These are phyloP conservation scores for Arbacia lixula DNA, from an alignment of 53 echinoderm and acorn worm species.

Conservation along the genomic window DNA sequence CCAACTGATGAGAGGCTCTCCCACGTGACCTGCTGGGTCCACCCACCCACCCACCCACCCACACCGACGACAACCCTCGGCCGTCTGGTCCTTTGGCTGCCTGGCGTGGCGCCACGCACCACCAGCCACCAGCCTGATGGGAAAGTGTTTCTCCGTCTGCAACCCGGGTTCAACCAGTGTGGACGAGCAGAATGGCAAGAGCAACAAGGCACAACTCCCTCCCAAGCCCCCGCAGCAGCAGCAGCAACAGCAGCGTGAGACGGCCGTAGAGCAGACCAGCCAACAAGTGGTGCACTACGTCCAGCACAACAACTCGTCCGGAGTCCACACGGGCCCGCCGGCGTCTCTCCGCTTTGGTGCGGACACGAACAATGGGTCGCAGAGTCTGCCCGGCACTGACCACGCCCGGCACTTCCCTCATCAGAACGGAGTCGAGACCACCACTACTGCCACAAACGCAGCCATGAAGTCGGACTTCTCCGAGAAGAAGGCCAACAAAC, in stretches of 20 bases:
- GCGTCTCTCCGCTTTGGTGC: conserved; percentile 1
- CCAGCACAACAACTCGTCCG: conserved; percentile 6
- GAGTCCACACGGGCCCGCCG: not conserved
- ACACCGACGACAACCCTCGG: not conserved
- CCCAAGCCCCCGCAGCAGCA: conserved; percentile 27
- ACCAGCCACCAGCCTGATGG: conserved; percentile 74
- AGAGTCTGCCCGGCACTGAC: conserved; percentile 13
- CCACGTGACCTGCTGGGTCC: conserved; percentile 24
- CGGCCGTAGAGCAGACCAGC: conserved; percentile 9
- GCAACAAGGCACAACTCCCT: conserved; percentile 52
- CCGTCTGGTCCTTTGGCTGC: conserved; percentile 34
- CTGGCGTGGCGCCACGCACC: conserved; percentile 45
- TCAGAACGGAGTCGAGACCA: conserved; percentile 42
- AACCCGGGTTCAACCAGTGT: conserved; percentile 65
- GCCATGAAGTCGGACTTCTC: conserved; percentile 85
- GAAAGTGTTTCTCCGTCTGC: conserved; percentile 97
- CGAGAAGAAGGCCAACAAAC: conserved; percentile 80
- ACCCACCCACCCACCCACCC: not conserved
- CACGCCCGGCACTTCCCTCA: conserved; percentile 7
- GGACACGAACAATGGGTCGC: conserved; percentile 23
- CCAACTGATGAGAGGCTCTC: not conserved
- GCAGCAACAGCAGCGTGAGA: not conserved
- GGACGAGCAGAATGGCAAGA: conserved; percentile 72
- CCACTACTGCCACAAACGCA: not conserved
- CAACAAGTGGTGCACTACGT: not conserved